Evolutionary conservation across 2,113 vertebrate species (phyloP), one percentile per base, ranked within the genome.

Genomic region (Onychostruthus taczanowskii): DNA sequence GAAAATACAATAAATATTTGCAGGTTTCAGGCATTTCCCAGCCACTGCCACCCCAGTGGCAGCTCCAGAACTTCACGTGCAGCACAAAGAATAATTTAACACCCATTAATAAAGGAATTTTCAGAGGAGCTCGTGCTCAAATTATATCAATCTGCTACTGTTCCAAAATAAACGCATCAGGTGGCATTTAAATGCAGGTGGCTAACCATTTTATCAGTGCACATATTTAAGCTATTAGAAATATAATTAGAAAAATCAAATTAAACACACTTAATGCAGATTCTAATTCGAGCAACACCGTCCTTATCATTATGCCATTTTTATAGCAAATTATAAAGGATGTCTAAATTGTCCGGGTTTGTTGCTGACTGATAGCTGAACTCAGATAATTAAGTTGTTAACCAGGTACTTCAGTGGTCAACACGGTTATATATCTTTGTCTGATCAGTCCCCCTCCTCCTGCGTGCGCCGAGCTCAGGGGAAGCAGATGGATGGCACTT

Each of bases 191-290:
- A 98, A 98, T 95, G 97, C 97, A 98, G 97, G 96, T 97, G 95
- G 95, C 97, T 97, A 97, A 97, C 97, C 50, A n/a, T 97, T 98
- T 98, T 98, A 98, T 98, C 97, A 97, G 96, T 16, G 75, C 91
- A 97, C 96, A 95, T 94, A 97, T 97, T 97, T 97, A 97, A 98
- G 96, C 97, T 97, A 98, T 98, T 98, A 98, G 96, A 97, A 98
- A 97, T 98, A 98, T 97, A 98, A 98, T 98, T 98, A 98, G 95
- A 97, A 98, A 98, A 98, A 98, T 98, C 96, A 98, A 98, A 98
- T 97, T 97, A 98, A 98, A 97, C 88, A 95, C 93, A 96, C 96
- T 98, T 97, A 96, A 97, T 91, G 94, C 93, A 64, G 95, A 87
- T 93, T 97, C 91, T 96, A 96, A 97, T 97, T 98, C 95, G 13